Evolutionary conservation across 1,140 invertebrate genomes (phyloP).

Genomic region (Ceratina australensis): DNA sequence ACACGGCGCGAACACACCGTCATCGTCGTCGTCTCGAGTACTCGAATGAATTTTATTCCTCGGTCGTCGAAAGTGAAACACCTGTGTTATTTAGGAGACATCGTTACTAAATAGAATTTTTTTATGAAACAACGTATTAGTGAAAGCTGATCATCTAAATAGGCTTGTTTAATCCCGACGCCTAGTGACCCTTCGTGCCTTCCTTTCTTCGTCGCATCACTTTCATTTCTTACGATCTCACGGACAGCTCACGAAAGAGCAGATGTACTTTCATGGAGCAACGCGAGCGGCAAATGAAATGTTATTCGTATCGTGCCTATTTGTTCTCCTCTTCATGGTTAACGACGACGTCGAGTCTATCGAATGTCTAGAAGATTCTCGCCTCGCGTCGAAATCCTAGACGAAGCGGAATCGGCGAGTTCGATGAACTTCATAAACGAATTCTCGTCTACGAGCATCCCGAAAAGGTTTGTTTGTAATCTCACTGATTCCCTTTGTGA

Average conservation of each 20-base stretch:
- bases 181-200: not conserved
- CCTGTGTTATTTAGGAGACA: conserved; percentile 36
- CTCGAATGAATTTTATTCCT: conserved; percentile 62
- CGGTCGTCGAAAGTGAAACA: conserved; percentile 71
- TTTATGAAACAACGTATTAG: conserved; percentile 12
- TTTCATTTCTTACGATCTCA: not conserved
- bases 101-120: conserved; percentile 47
- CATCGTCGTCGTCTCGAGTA: conserved; percentile 35
- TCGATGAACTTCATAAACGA: conserved; percentile 19
- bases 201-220: not conserved
- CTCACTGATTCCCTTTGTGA: conserved; percentile 7
- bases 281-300: too few relatives aligned
- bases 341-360: too few relatives aligned
- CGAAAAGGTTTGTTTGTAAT: conserved; percentile 8
- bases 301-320: too few relatives aligned
- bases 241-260: too few relatives aligned
- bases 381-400: not conserved
- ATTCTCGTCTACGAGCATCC: not conserved
- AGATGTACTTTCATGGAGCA: too few relatives aligned
- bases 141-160: not conserved
- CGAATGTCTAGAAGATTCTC: not conserved
- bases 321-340: too few relatives aligned
- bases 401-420: not conserved
- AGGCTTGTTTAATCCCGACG: not conserved
- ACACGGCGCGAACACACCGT: conserved; percentile 60